Conservation (phyloP, 2,888 invertebrate species). For the Drosophila paranaensis region DNA sequence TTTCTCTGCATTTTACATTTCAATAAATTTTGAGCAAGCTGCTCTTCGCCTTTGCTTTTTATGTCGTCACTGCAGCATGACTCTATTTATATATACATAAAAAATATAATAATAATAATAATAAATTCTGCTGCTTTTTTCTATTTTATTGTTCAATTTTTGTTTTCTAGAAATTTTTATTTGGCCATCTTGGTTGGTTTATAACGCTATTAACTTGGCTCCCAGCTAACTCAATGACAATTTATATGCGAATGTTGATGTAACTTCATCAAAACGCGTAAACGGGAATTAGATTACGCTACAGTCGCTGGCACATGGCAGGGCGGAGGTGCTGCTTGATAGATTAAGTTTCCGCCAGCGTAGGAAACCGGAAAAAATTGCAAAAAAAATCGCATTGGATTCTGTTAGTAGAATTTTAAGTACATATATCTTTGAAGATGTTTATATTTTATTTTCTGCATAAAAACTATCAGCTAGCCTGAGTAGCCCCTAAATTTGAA, state of each 20-base stretch:
- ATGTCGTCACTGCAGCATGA: constrained; percentile 46
- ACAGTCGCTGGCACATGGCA: constrained; percentile 2
- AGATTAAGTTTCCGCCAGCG: constrained; percentile 37
- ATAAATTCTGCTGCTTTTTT: constrained; percentile 28
- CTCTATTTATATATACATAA: constrained; percentile 62
- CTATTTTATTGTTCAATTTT: not conserved
- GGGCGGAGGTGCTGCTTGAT: constrained; percentile 11
- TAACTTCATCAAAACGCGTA: constrained; percentile 10
- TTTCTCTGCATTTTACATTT: constrained; percentile 75
- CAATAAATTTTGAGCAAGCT: constrained; percentile 67
- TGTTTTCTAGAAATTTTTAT: constrained; percentile 49
- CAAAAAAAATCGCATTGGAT: not conserved
- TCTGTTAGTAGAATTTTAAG: not conserved
- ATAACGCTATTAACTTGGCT: constrained; percentile 52
- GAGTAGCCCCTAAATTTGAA: too few relatives aligned
- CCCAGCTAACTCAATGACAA: constrained; percentile 18
- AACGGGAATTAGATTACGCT: constrained; percentile 27
- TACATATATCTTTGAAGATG: not conserved
- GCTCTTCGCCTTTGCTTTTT: constrained; percentile 43
- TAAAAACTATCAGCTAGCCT: not conserved
- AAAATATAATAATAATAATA: constrained; percentile 51
- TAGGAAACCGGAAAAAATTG: not conserved
- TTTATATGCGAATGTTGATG: not conserved
- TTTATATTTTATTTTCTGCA: not conserved
- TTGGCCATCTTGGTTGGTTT: constrained; percentile 47